phyloP scores from a whole-genome alignment of 2,888 invertebrate species.

The Orchestes rusci region DNA sequence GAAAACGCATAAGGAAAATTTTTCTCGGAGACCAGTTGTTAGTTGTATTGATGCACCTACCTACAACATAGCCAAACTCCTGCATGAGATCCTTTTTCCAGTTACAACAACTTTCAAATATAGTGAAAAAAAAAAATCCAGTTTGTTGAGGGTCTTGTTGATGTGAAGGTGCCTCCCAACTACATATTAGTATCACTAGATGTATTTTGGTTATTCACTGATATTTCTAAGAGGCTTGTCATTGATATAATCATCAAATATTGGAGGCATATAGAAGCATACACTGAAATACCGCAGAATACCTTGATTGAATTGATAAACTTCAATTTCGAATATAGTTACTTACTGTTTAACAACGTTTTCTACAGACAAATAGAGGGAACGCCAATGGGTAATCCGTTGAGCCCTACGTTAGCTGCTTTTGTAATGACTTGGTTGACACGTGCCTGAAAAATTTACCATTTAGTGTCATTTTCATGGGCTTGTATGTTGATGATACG shows the following conservation, averaged over 20 bases:
- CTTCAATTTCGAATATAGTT: too few relatives aligned
- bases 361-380: too few relatives aligned
- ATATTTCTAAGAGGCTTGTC: conserved; percentile 2
- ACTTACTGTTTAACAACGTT: too few relatives aligned
- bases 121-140: conserved; percentile 8
- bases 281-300: too few relatives aligned
- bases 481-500: too few relatives aligned
- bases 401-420: too few relatives aligned
- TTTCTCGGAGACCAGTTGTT: not conserved
- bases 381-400: too few relatives aligned
- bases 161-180: conserved; percentile 3
- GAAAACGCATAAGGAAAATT: not conserved
- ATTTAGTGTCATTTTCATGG: too few relatives aligned
- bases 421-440: too few relatives aligned
- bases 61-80: conserved; percentile 9
- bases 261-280: not conserved
- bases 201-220: conserved; percentile 11
- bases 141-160: conserved; percentile 3
- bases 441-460: too few relatives aligned
- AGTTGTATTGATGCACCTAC: conserved; percentile 5
- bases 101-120: conserved; percentile 8
- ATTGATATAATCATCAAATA: not conserved
- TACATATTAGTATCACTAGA: conserved; percentile 9
- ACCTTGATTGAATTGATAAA: too few relatives aligned
- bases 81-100: conserved; percentile 5